A percentile compares a stretch with the other conserved stretches of the same genome.
These are phyloP conservation scores for Halesus radiatus DNA, from an alignment of 1,140 invertebrate species.

Conservation along the genomic window DNA sequence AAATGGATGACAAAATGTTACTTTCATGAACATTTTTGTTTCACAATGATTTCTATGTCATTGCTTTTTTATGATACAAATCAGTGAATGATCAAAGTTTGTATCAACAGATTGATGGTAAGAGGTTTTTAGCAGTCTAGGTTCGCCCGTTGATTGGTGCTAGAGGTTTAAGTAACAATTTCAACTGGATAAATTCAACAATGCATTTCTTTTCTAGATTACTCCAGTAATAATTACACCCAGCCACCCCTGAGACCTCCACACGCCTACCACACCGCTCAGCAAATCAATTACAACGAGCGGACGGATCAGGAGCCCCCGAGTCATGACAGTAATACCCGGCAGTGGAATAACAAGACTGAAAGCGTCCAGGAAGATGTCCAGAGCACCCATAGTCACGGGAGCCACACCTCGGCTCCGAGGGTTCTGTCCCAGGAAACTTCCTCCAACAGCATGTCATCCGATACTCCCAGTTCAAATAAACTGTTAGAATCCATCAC, in stretches of 20 bases:
- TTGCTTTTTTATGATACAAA: too few species aligned
- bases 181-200: too few species aligned
- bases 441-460: slow-evolving; percentile 13
- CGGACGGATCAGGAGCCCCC: neutral
- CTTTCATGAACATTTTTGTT: too few species aligned
- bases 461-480: slow-evolving; percentile 27
- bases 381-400: neutral
- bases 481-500: slow-evolving; percentile 40
- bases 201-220: slow-evolving; percentile 3
- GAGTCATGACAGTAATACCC: neutral
- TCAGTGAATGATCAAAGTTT: too few species aligned
- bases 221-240: slow-evolving; percentile 18
- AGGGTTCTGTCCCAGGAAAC: slow-evolving; percentile 12
- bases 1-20: too few species aligned
- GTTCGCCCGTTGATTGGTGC: neutral
- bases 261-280: neutral
- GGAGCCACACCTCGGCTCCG: neutral
- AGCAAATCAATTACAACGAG: slow-evolving; percentile 21
- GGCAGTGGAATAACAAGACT: slow-evolving; percentile 4
- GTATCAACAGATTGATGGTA: too few species aligned
- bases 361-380: slow-evolving; percentile 16
- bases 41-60: too few species aligned
- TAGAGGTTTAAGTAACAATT: neutral
- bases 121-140: too few species aligned
- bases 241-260: neutral